Evolutionary conservation across 2,888 invertebrate genomes (phyloP).

Genomic region (Eupeodes latifasciatus): DNA sequence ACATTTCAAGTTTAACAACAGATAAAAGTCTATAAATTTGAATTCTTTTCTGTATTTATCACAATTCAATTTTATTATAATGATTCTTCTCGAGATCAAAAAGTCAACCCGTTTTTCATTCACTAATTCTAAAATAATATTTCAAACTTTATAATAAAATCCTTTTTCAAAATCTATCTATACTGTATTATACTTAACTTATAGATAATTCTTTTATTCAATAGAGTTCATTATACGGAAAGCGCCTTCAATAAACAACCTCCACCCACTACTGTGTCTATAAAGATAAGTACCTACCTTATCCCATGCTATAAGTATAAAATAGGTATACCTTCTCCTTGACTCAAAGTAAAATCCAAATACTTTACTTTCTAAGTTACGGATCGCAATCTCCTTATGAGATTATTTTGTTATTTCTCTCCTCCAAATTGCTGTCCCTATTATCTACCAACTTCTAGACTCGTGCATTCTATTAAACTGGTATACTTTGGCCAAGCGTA

Average conservation of each 20-base stretch:
- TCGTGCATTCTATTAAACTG: conserved; percentile 49
- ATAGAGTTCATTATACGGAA: conserved; percentile 51
- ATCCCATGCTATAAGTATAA: not conserved
- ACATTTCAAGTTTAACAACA: too few relatives aligned
- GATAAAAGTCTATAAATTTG: too few relatives aligned
- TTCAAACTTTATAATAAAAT: conserved; percentile 5
- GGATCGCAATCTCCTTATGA: conserved; percentile 67
- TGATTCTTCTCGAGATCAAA: not conserved
- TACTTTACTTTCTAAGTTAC: conserved; percentile 64
- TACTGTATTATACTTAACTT: not conserved
- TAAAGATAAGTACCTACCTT: conserved; percentile 11
- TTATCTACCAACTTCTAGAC: not conserved
- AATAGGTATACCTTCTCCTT: not conserved
- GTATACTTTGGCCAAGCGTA: conserved; percentile 43
- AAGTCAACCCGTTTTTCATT: not conserved
- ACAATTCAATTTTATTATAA: not conserved
- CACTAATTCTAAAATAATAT: not conserved
- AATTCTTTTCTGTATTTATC: too few relatives aligned
- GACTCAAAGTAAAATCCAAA: conserved; percentile 16
- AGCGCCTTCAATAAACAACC: conserved; percentile 53
- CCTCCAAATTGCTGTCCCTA: conserved; percentile 36
- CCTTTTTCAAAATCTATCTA: not conserved
- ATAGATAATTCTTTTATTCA: not conserved
- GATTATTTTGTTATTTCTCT: conserved; percentile 52
- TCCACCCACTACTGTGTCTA: conserved; percentile 53